phyloP scores from a whole-genome alignment of 2,797 vertebrate genomes.

The Netta rufina region DNA sequence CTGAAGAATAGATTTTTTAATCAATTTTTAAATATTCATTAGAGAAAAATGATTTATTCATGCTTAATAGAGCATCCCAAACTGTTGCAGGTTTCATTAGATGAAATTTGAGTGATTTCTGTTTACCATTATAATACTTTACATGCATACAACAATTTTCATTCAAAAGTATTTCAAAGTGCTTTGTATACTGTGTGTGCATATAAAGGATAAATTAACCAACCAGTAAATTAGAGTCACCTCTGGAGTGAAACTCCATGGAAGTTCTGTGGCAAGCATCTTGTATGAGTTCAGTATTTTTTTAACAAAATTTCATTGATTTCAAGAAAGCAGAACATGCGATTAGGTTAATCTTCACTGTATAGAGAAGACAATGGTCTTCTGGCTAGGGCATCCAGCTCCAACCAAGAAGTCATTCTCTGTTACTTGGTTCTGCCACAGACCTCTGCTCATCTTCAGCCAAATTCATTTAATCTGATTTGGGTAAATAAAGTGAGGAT shows the following conservation, averaged over 20 bases:
- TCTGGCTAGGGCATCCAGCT: neutral
- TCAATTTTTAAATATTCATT: neutral
- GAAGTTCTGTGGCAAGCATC: neutral
- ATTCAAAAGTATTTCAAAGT: neutral
- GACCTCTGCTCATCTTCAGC: neutral
- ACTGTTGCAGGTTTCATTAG: neutral
- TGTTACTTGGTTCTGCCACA: neutral
- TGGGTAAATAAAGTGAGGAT: neutral
- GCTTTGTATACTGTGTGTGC: neutral
- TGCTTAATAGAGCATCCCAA: neutral
- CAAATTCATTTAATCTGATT: neutral
- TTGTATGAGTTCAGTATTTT: neutral
- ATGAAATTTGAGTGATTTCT: constrained; percentile 13
- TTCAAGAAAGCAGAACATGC: neutral
- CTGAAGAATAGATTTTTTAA: neutral
- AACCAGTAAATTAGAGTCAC: constrained; percentile 23
- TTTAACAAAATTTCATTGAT: neutral
- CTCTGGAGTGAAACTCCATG: neutral
- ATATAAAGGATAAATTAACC: constrained; percentile 33
- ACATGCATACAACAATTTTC: neutral
- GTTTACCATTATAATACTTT: constrained; percentile 11
- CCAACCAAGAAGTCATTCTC: neutral
- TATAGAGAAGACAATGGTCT: neutral
- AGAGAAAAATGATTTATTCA: constrained; percentile 23
- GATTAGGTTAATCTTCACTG: neutral